Conservation (phyloP, 2,888 invertebrate genomes). For the Cylindroiulus punctatus region DNA sequence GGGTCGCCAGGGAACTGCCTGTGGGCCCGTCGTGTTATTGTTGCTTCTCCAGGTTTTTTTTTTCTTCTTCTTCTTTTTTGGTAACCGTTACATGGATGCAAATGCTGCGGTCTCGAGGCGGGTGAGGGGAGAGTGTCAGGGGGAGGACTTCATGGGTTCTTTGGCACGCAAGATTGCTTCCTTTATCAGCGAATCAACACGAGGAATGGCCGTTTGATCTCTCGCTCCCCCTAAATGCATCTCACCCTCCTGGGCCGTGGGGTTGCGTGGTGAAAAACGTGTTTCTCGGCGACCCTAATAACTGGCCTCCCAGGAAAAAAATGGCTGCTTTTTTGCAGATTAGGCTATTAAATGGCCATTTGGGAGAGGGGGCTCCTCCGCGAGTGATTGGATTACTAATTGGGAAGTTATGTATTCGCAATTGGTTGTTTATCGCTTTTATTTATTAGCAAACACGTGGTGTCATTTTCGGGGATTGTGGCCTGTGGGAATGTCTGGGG, state of each 20-base stretch:
- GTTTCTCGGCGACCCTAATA: not conserved
- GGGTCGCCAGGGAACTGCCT: slow-evolving; percentile 11
- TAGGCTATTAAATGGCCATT: slow-evolving; percentile 41
- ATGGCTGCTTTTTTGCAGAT: not conserved
- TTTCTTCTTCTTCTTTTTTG: not conserved
- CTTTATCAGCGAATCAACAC: slow-evolving; percentile 47
- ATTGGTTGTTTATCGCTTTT: slow-evolving; percentile 43
- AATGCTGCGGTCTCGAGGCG: slow-evolving; percentile 24
- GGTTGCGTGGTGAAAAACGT: slow-evolving; percentile 33
- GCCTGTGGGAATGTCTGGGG: not conserved
- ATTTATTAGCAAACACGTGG: slow-evolving; percentile 37
- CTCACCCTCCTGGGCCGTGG: not conserved
- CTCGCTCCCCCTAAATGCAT: not conserved
- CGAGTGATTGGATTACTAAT: slow-evolving; percentile 45
- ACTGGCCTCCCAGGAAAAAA: not conserved
- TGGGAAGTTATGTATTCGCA: slow-evolving; percentile 44
- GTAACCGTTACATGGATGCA: slow-evolving; percentile 43
- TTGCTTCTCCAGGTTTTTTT: slow-evolving; percentile 30
- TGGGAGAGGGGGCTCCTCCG: not conserved
- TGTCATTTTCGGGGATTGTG: slow-evolving; percentile 1
- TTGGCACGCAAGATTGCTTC: slow-evolving; percentile 47
- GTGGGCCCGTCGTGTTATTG: slow-evolving; percentile 39
- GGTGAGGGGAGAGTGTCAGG: not conserved
- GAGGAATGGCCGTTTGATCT: slow-evolving; percentile 39
- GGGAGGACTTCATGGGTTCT: slow-evolving; percentile 31